Evolutionary conservation across 2,888 invertebrate species (phyloP).

Genomic region (Endotricha flammealis): DNA sequence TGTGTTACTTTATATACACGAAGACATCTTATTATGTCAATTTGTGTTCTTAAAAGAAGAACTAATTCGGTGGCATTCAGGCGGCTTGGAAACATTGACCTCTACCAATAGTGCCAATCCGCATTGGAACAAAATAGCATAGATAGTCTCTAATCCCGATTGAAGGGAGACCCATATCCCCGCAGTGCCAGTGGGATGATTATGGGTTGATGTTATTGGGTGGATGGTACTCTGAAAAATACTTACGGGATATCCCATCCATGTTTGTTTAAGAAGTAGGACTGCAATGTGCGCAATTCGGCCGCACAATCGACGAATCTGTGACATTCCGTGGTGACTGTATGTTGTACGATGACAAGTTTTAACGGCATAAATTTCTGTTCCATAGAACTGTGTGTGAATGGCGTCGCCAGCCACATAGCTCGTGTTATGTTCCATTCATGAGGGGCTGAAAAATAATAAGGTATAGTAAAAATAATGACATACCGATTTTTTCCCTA

Average conservation of each 20-base stretch:
- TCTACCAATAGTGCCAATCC: too few relatives aligned
- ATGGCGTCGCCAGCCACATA: constrained; percentile 50
- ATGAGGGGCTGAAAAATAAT: constrained; percentile 40
- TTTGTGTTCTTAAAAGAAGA: too few relatives aligned
- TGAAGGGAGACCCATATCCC: too few relatives aligned
- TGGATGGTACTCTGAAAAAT: neutral
- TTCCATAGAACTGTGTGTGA: constrained; percentile 19
- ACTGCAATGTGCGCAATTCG: constrained; percentile 46
- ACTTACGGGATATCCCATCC: constrained; percentile 45
- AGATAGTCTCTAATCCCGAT: too few relatives aligned
- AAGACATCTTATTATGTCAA: too few relatives aligned
- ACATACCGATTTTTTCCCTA: too few relatives aligned
- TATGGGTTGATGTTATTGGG: too few relatives aligned
- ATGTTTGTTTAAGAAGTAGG: constrained; percentile 25
- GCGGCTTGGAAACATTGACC: too few relatives aligned
- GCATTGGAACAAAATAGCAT: too few relatives aligned
- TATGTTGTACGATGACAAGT: constrained; percentile 56
- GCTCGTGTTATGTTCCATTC: constrained; percentile 57
- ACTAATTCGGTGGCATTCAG: too few relatives aligned
- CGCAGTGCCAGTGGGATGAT: too few relatives aligned
- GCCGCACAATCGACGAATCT: constrained; percentile 48
- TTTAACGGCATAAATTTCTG: constrained; percentile 40
- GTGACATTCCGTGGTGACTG: constrained; percentile 45
- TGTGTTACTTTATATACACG: too few relatives aligned
- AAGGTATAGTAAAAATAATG: neutral